Percentiles rank a stretch among this genome's conserved stretches.
Conservation (phyloP, 2,113 vertebrate species). For the Cololabis saira region DNA sequence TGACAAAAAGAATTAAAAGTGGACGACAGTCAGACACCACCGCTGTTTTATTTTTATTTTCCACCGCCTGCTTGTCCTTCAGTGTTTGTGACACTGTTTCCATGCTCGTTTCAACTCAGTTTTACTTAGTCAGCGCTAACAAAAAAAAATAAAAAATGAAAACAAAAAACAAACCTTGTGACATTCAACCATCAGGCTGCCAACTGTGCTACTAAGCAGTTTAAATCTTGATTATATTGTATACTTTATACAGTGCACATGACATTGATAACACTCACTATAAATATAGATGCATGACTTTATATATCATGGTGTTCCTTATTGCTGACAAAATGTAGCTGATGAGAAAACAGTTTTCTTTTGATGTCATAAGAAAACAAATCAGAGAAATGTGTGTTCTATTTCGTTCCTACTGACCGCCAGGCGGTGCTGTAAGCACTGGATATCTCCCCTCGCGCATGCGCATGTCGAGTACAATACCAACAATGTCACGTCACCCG, state of each 20-base stretch:
- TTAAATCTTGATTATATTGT: background rate
- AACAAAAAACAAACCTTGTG: background rate
- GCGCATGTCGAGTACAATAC: too few species aligned
- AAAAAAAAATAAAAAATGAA: background rate
- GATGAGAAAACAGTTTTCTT: constrained; percentile 17
- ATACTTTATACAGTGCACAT: background rate
- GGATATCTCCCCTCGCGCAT: too few species aligned
- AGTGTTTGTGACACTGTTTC: background rate
- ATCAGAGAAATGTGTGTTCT: background rate
- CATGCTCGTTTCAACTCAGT: too few species aligned
- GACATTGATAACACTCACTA: background rate
- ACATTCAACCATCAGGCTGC: background rate
- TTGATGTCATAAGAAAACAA: constrained; percentile 10
- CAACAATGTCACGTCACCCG: too few species aligned
- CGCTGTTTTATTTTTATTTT: background rate
- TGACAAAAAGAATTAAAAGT: background rate
- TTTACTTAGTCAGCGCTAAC: too few species aligned
- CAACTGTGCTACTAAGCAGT: background rate
- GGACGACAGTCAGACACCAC: background rate
- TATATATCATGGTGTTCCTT: too few species aligned
- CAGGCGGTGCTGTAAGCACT: too few species aligned
- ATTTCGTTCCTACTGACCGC: too few species aligned
- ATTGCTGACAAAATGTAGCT: background rate
- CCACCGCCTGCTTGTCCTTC: background rate
- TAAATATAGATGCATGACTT: background rate